Conservation (phyloP, 2,113 vertebrate genomes). For the Ceyx melanurus region DNA sequence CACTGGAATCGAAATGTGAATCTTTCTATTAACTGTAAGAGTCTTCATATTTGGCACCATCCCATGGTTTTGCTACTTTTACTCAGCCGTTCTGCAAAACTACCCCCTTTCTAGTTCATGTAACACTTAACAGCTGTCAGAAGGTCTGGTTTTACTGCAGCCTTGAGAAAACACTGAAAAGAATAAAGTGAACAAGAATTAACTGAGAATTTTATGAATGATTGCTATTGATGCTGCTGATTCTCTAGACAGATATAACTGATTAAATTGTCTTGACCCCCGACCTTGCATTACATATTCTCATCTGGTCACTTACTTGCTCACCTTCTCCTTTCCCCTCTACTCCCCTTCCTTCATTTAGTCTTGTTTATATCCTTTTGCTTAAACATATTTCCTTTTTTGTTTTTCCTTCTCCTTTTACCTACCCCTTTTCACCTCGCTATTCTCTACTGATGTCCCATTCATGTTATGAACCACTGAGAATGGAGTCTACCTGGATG, state of each 20-base stretch:
- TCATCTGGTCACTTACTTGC: not conserved
- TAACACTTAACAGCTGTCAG: not conserved
- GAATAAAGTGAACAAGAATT: not conserved
- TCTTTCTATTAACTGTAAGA: not conserved
- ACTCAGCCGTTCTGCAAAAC: not conserved
- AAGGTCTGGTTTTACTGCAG: not conserved
- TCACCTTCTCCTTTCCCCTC: not conserved
- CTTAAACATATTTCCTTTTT: not conserved
- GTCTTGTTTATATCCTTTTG: not conserved
- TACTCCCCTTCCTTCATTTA: not conserved
- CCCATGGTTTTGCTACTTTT: not conserved
- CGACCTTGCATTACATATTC: not conserved
- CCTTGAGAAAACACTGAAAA: not conserved
- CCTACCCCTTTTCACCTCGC: not conserved
- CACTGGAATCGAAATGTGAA: not conserved
- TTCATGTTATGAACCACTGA: not conserved
- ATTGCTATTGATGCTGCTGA: not conserved
- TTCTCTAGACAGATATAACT: not conserved
- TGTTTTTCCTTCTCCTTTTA: not conserved
- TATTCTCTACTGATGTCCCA: not conserved
- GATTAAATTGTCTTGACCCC: not conserved
- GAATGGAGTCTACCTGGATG: not conserved
- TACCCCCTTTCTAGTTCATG: not conserved
- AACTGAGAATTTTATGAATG: not conserved
- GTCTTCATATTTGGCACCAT: not conserved